Evolutionary conservation across 2,888 invertebrate genomes (phyloP), one percentile per base, ranked within the genome.

Genomic region (Chrysina gloriosa): DNA sequence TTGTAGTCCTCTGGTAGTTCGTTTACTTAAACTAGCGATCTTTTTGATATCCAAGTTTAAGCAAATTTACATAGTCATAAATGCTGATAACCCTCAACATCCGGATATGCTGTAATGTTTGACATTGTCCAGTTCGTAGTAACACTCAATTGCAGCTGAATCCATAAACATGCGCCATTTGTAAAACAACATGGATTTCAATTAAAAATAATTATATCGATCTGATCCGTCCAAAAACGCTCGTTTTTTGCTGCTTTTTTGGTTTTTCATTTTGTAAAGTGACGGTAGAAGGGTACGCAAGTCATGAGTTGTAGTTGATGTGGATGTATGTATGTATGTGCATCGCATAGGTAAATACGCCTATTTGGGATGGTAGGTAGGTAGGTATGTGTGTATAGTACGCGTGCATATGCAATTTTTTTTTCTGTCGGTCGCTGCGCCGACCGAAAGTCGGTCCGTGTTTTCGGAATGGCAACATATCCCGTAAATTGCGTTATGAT

Each of bases 401-500:
- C 23, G 64, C 34, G 31, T 48, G 58, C 58, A 61, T 61, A 42
- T 61, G 58, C 58, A 61, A 52, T 52, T 52, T 61, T 61, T 48
- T 50, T 61, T 42, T 25, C 14, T 42, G 58, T 16, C 42, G n/a
- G 42, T 42, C n/a, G 58, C 42, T 42, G 58, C 42, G 58, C 42
- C 42, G 39, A 61, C 58, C 42, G 42, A 61, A 61, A 61, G 58
- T 61, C 58, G 19, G 58, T 27, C 19, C 58, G 42, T 61, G 58
- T 61, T 61, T 61, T 61, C 29, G 58, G 58, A 61, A 61, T 39
- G 66, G 61, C 58, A 50, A 69, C 61, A 65, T 56, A 61, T 61
- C 56, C 65, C 58, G 65, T 58, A 65, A 69, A 69, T 65, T 65
- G 69, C 69, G 69, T 65, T 69, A 61, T 65, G 65, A 69, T 76